phyloP scores from a whole-genome alignment of 53 echinoderm and acorn worm genomes.

The Actinopyga echinites region DNA sequence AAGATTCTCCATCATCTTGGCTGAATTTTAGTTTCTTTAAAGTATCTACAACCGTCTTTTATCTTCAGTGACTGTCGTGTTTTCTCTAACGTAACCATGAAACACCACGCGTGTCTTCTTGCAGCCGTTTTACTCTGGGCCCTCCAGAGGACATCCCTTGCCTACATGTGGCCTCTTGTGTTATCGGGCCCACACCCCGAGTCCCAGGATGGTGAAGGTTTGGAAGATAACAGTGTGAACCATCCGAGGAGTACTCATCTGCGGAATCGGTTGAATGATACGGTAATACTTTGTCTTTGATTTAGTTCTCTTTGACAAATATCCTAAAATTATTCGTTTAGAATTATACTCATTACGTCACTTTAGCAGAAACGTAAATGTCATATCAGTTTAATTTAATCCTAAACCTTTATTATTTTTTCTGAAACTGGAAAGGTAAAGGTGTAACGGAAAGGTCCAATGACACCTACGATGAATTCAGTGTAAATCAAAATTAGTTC shows the following conservation, averaged over 20 bases:
- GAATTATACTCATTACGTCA: background rate
- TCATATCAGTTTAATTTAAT: too few species aligned
- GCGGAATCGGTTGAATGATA: slow-evolving; percentile 18
- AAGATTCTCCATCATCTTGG: background rate
- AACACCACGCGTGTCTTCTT: background rate
- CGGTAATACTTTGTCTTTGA: background rate
- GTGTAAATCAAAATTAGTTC: too few species aligned
- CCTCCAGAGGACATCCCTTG: background rate
- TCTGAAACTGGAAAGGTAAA: too few species aligned
- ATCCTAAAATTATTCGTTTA: background rate
- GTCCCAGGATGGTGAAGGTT: background rate
- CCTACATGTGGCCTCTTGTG: slow-evolving; percentile 29
- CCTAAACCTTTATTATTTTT: too few species aligned
- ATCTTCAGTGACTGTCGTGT: background rate
- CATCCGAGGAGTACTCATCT: background rate
- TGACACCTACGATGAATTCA: too few species aligned
- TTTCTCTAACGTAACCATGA: background rate
- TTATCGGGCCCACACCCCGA: slow-evolving; percentile 27
- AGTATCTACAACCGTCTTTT: too few species aligned
- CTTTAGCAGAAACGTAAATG: too few species aligned
- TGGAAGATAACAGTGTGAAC: background rate
- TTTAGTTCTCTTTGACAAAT: background rate
- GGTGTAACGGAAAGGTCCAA: too few species aligned
- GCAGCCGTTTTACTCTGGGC: background rate
- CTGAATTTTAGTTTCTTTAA: background rate